phyloP scores from a whole-genome alignment of 2,113 vertebrate species.

The Cardinalis cardinalis region DNA sequence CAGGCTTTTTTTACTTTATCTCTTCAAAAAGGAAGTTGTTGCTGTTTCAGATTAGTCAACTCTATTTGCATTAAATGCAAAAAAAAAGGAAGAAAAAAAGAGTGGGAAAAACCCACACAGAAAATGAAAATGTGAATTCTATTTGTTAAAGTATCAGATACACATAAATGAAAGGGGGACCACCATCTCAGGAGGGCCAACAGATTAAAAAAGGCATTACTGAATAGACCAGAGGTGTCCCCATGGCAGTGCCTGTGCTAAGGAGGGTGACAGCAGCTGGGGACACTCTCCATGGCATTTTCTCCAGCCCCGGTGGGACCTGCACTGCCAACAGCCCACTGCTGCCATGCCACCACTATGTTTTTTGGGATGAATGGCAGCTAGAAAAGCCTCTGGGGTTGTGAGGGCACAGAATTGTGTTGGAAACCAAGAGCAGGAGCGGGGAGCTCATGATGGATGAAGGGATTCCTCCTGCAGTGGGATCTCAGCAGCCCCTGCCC shows the following conservation, averaged over 20 bases:
- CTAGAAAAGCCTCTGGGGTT: neutral
- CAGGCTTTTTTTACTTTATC: neutral
- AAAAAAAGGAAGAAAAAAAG: no score
- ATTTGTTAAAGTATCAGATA: neutral
- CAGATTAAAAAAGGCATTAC: neutral
- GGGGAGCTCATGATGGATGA: neutral
- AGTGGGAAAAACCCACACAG: neutral
- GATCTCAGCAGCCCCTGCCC: neutral
- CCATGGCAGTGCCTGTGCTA: neutral
- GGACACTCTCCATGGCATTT: neutral
- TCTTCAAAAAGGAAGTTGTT: neutral
- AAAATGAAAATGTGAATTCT: neutral
- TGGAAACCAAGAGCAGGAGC: neutral
- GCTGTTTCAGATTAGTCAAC: neutral
- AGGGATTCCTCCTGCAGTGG: accelerated
- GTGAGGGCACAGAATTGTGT: neutral
- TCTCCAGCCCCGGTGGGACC: neutral
- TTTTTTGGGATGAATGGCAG: neutral
- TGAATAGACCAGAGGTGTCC: neutral
- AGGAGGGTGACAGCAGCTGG: neutral
- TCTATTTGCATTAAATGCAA: neutral
- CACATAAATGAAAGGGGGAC: neutral
- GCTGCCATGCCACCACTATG: neutral
- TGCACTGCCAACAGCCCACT: neutral
- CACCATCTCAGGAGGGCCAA: neutral